Base-by-base conservation (phyloP, 2,797 vertebrate genomes). In the Hippocampus kuda region DNA sequence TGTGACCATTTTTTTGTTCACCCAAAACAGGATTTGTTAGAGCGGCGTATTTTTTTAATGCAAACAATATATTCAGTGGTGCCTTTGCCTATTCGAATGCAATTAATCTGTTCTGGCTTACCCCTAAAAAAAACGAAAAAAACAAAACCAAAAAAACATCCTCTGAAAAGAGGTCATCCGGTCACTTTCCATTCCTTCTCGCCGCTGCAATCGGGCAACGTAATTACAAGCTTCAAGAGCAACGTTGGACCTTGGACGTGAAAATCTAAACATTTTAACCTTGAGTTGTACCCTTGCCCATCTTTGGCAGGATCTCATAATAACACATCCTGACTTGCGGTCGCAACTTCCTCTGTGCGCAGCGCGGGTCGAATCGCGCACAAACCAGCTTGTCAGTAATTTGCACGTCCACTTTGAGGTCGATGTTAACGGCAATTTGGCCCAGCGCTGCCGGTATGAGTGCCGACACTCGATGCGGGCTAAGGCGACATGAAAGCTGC, bases 201-300 rank as follows among this genome's bases (percentile, higher is more conserved):
- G 20, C 34, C 12, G 60, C 41, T 10, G 60, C 34, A 41, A 34
- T 60, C 15, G 16, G 9, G 10, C 18, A 22, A 64, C 41, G 16
- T 64, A 42, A 64, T 44, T n/a, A 44, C 5, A n/a, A 44, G 8
- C 16, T 48, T 24, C 42, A 65, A 38, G 24, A 46, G 63, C 63
- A 26, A 65, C 41, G 13, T 24, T 64, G 62, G 11, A 64, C 63
- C 63, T 65, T 27, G 63, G 63, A 65, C 8, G 62, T 26, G 42
- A 26, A 46, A 26, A 46, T 27, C 63, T 26, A 65, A 65, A 65
- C 63, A 48, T n/a, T 44, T 26, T 1, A 64, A 64, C 62, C 62
- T 64, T 41, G n/a, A 46, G 26, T 16, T 16, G 9, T 63, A 30
- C 53, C 53, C 53, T 24, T 11, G 56, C 27, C 56, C 56, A 27